Evolutionary conservation across 2,113 vertebrate genomes (phyloP).

Genomic region (Peromyscus leucopus): DNA sequence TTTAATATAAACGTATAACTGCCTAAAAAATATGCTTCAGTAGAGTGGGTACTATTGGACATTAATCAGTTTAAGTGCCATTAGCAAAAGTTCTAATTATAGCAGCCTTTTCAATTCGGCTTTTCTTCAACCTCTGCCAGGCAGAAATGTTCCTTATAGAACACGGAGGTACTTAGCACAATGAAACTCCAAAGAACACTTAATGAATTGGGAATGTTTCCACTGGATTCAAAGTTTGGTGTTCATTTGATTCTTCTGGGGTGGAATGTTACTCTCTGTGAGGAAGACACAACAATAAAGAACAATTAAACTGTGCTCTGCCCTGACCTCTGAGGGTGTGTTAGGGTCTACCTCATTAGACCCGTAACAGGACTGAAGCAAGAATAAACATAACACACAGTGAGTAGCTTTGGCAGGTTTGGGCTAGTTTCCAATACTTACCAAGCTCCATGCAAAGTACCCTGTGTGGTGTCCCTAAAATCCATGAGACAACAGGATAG

Average conservation of each 20-base stretch:
- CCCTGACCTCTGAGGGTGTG: neutral
- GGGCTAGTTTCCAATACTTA: neutral
- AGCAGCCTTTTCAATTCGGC: slow-evolving; percentile 75
- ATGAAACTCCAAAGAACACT: slow-evolving; percentile 59
- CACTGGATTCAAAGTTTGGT: slow-evolving; percentile 60
- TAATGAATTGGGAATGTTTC: slow-evolving; percentile 45
- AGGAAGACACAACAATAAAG: slow-evolving; percentile 26
- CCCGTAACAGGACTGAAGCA: neutral
- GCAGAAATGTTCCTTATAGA: slow-evolving; percentile 66
- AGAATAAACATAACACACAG: neutral
- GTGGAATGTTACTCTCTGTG: neutral
- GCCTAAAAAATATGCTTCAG: slow-evolving; percentile 67
- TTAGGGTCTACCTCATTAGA: slow-evolving; percentile 32
- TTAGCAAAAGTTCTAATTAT: slow-evolving; percentile 80
- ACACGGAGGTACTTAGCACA: slow-evolving; percentile 45
- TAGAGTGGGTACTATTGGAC: slow-evolving; percentile 60
- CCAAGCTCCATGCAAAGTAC: neutral
- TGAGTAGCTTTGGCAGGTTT: neutral
- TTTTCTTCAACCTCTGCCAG: slow-evolving; percentile 68
- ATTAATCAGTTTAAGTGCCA: slow-evolving; percentile 78
- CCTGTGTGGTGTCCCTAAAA: neutral
- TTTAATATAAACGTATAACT: slow-evolving; percentile 76
- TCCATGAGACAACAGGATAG: neutral
- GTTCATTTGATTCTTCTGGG: slow-evolving; percentile 26
- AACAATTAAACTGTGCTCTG: neutral